Conservation (phyloP, 1,140 invertebrate species). For the Meloidogyne hapla region DNA sequence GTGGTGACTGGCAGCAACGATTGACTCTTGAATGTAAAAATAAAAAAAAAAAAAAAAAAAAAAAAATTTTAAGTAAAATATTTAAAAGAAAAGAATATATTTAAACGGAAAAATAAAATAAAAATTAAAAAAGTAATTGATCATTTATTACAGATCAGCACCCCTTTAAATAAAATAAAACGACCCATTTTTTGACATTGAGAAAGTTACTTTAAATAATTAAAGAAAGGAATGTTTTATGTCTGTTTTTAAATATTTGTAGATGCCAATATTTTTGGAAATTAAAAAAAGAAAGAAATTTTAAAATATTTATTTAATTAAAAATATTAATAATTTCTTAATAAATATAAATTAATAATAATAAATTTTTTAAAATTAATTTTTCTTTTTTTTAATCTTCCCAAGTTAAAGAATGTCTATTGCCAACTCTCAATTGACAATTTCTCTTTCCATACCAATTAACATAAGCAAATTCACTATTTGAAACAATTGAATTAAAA, state of each 20-base stretch:
- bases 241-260: too few relatives aligned
- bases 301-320: too few relatives aligned
- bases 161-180: background rate
- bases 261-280: too few relatives aligned
- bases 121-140: background rate
- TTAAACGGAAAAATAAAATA: too few relatives aligned
- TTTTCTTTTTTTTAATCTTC: conserved; percentile 45
- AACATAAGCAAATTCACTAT: conserved; percentile 53
- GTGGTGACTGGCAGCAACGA: background rate
- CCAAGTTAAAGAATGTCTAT: conserved; percentile 54
- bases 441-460: conserved; percentile 56
- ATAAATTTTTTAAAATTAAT: background rate
- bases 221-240: background rate
- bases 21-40: background rate
- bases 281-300: too few relatives aligned
- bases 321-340: too few relatives aligned
- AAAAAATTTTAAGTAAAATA: background rate
- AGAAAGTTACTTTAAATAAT: background rate
- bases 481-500: conserved; percentile 55
- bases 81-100: background rate
- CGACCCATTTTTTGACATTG: background rate
- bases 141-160: background rate
- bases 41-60: background rate
- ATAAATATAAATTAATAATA: too few relatives aligned
- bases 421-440: conserved; percentile 48